phyloP scores from a whole-genome alignment of 2,797 vertebrate species.

The Lophotriccus pileatus region DNA sequence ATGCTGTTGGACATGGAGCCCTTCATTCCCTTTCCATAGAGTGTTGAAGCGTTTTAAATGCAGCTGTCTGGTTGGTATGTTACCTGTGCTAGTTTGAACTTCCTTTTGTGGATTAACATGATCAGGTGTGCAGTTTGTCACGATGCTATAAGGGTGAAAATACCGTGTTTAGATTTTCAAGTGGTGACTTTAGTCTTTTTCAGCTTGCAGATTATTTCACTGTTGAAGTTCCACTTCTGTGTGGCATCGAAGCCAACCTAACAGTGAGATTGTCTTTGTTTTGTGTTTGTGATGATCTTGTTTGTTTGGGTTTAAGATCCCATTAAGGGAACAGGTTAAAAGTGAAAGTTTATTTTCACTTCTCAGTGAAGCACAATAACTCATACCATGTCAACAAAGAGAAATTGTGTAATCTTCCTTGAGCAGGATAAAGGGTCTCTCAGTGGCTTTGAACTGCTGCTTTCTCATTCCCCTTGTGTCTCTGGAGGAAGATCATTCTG shows the following conservation, averaged over 20 bases:
- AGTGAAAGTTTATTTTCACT: background rate
- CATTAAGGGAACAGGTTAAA: background rate
- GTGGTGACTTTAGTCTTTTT: background rate
- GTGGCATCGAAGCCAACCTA: background rate
- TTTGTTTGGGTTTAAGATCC: background rate
- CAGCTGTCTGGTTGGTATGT: background rate
- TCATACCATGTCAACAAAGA: background rate
- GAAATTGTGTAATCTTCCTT: background rate
- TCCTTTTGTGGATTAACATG: background rate
- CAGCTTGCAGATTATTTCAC: background rate
- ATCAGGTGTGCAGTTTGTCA: background rate
- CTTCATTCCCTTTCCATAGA: background rate
- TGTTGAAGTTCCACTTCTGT: background rate
- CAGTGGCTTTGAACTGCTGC: background rate
- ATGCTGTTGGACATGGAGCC: background rate
- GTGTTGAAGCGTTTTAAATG: background rate
- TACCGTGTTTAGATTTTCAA: background rate
- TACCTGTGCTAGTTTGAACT: background rate
- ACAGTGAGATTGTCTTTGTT: background rate
- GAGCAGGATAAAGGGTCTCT: slow-evolving; percentile 3
- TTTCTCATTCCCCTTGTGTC: slow-evolving; percentile 29
- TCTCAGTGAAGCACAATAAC: background rate
- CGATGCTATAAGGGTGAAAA: background rate
- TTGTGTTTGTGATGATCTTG: background rate
- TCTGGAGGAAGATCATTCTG: slow-evolving; percentile 20